phyloP scores from a whole-genome alignment of 2,888 invertebrate species.

The Timema cristinae region DNA sequence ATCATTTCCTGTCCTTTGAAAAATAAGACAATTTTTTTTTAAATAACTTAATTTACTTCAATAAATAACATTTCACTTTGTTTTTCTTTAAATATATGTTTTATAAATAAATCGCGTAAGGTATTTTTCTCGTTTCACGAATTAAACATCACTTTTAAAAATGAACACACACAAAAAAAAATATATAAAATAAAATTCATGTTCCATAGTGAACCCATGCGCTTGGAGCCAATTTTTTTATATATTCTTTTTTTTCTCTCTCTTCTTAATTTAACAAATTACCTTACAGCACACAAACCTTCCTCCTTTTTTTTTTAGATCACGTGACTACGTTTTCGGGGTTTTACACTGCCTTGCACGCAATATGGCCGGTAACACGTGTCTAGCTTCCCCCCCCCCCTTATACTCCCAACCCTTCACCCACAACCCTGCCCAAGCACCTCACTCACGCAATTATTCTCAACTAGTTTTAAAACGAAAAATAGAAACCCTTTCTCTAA shows the following conservation, averaged over 20 bases:
- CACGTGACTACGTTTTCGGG: constrained; percentile 16
- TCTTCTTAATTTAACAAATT: constrained; percentile 15
- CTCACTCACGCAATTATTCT: background rate
- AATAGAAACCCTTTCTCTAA: no score
- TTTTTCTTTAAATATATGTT: no score
- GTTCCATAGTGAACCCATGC: no score
- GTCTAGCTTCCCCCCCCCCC: constrained; percentile 9
- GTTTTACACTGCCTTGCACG: constrained; percentile 15
- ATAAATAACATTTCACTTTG: background rate
- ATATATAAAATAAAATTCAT: no score
- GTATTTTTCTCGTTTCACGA: no score
- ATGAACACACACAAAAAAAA: no score
- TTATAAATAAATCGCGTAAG: no score
- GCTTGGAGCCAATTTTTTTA: background rate
- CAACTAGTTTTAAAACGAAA: no score
- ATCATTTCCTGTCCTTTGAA: no score
- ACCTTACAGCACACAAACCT: constrained; percentile 8
- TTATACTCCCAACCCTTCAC: background rate
- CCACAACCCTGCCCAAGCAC: background rate
- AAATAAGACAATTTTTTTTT: background rate
- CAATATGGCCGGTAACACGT: constrained; percentile 11
- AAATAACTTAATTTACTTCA: constrained; percentile 9
- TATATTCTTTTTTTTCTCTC: background rate
- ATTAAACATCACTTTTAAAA: no score
- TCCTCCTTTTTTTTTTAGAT: background rate